A percentile compares a stretch with the other conserved stretches of the same genome.
Conservation (phyloP, 2,113 vertebrate species). For the Okapia johnstoni region DNA sequence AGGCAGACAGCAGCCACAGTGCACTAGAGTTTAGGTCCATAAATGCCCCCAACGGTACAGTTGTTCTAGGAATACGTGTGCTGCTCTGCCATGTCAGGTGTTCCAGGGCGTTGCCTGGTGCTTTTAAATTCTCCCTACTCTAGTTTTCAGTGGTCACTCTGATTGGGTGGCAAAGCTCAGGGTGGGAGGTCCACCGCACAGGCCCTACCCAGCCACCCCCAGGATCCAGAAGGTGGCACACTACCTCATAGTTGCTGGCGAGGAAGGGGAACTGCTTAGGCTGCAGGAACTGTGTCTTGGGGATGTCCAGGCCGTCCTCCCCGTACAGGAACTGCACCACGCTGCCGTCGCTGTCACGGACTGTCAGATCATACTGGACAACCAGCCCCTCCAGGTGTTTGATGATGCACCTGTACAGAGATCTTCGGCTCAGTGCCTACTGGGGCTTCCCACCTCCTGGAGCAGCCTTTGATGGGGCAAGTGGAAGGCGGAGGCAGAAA, state of each 20-base stretch:
- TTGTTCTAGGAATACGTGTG: neutral
- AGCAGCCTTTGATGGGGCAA: neutral
- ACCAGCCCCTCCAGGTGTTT: constrained; percentile 97
- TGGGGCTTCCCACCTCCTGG: neutral
- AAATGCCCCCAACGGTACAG: fast-evolving
- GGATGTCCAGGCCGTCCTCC: constrained; percentile 95
- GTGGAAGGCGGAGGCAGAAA: neutral
- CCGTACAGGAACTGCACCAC: constrained; percentile 98
- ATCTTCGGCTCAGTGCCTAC: fast-evolving
- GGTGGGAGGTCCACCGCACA: neutral
- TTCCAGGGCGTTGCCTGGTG: neutral
- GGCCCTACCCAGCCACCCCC: neutral
- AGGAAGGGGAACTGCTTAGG: constrained; percentile 93
- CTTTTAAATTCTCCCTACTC: neutral
- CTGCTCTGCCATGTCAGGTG: neutral
- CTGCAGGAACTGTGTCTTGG: constrained; percentile 95
- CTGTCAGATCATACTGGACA: constrained; percentile 95
- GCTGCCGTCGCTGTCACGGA: constrained; percentile 95
- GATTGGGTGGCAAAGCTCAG: neutral
- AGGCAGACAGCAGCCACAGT: neutral
- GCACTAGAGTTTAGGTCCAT: fast-evolving
- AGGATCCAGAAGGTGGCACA: neutral
- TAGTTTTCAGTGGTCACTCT: fast-evolving
- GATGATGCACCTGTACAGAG: constrained; percentile 85
- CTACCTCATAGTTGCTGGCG: constrained; percentile 93